Evolutionary conservation across 2,113 vertebrate species (phyloP), one percentile per base, ranked within the genome.

Genomic region (Stigmatopora argus): DNA sequence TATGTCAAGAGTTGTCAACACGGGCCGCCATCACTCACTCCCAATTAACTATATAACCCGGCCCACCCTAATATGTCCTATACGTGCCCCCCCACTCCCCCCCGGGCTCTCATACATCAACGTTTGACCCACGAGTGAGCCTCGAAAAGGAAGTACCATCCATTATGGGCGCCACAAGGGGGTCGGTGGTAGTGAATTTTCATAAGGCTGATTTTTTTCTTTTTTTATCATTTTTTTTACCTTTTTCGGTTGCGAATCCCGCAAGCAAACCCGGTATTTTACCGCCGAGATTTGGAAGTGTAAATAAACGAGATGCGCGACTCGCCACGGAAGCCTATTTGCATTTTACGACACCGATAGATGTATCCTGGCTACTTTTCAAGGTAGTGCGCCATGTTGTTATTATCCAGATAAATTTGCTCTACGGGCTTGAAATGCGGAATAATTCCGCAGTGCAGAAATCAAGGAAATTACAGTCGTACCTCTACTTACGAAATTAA

Each of bases 51-150:
- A 66, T 73, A 66, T 74, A 70, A 71, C 65, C 65, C 66, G 52
- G 80, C 71, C 77, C 45, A 14, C 56, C 75, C 63, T 83, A 84
- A 79, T 88, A 68, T 62, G 4, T 79, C 75, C 73, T 51, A 35
- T 66, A 64, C 82, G 81, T 83, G 76, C 86, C 1, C 26, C 26
- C 26, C 26, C 26, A 1, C 26, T 83, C 78, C 86, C 86, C 84
- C 70, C 70, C 56, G 73, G 86, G 74, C 74, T 77, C 59, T 83
- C 77, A 89, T 91, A 86, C 75, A 89, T 91, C 87, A 89, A 77
- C 35, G 67, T 65, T 77, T 70, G 67, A 78, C 81, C 73, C 66
- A 75, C 10, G 47, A 69, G 75, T 83, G 68, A 82, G 78, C 74
- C 83, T 81, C 65, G 70, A 72, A 70, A 75, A 73, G 77, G 75